Conservation (phyloP, 2,888 invertebrate genomes). For the Molanna angustata region DNA sequence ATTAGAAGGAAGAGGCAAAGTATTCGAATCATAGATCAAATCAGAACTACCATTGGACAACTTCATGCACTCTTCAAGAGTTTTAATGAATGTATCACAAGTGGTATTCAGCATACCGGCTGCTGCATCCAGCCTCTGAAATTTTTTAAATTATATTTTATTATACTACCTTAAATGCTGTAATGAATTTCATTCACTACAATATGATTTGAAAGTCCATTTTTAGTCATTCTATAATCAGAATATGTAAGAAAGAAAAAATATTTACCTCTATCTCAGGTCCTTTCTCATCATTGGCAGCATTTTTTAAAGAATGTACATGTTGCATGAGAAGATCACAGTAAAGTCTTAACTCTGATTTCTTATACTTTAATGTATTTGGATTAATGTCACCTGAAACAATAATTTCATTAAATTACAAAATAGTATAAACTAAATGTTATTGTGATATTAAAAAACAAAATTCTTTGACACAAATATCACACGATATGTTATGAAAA, state of each 20-base stretch:
- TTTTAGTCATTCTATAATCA: neutral
- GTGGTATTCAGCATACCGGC: constrained; percentile 72
- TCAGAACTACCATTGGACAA: constrained; percentile 44
- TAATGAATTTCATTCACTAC: too few relatives aligned
- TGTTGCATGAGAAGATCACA: constrained; percentile 84
- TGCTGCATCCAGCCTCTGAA: constrained; percentile 69
- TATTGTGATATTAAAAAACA: too few relatives aligned
- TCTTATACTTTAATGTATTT: constrained; percentile 66
- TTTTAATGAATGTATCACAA: constrained; percentile 80
- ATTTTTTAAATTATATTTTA: constrained; percentile 33
- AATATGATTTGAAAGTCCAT: too few relatives aligned
- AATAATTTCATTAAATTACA: neutral
- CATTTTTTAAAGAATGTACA: constrained; percentile 71
- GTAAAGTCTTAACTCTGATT: constrained; percentile 74
- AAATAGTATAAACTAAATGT: too few relatives aligned
- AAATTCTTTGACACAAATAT: too few relatives aligned
- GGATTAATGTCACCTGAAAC: constrained; percentile 50
- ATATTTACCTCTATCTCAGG: constrained; percentile 57
- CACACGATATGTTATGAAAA: too few relatives aligned
- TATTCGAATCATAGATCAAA: constrained; percentile 18
- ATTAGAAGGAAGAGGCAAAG: constrained; percentile 22
- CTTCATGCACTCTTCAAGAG: constrained; percentile 77
- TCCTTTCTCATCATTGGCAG: constrained; percentile 54
- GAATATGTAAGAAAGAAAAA: neutral
- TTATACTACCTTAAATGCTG: neutral